Evolutionary conservation across 1,140 invertebrate species (phyloP).

Genomic region (Yoshiicerus persimilis): DNA sequence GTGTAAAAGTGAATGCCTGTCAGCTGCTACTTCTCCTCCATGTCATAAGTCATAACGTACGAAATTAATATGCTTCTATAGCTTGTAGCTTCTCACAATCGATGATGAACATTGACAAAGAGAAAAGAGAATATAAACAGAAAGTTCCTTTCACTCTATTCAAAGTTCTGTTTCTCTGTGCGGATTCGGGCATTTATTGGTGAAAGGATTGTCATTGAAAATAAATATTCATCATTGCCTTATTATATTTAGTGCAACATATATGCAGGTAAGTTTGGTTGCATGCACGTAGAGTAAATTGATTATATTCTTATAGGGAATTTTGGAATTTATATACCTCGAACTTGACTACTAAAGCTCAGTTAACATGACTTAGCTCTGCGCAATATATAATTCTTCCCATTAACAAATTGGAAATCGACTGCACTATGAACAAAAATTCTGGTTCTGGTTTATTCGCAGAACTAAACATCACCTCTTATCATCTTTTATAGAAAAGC

Average conservation of each 20-base stretch:
- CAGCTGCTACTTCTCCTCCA: no score
- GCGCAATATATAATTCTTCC: not conserved
- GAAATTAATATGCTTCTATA: not conserved
- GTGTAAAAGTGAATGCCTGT: no score
- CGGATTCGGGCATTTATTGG: not conserved
- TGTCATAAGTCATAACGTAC: not conserved
- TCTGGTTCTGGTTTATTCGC: not conserved
- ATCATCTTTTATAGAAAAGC: no score
- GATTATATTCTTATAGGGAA: no score
- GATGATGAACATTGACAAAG: not conserved
- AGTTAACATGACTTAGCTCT: no score
- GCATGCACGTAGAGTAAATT: no score
- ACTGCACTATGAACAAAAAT: not conserved
- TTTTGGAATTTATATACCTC: no score
- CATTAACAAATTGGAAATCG: not conserved
- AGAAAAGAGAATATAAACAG: not conserved
- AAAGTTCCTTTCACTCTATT: not conserved
- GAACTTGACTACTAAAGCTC: no score
- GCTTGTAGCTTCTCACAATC: not conserved
- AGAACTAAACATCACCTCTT: not conserved
- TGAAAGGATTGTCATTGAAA: no score
- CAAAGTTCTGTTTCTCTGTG: not conserved
- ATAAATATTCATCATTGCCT: no score
- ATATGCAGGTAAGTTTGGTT: no score
- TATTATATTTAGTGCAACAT: no score